Evolutionary conservation across 2,113 vertebrate genomes (phyloP), one percentile per base, ranked within the genome.

Genomic region (Vireo altiloquus): DNA sequence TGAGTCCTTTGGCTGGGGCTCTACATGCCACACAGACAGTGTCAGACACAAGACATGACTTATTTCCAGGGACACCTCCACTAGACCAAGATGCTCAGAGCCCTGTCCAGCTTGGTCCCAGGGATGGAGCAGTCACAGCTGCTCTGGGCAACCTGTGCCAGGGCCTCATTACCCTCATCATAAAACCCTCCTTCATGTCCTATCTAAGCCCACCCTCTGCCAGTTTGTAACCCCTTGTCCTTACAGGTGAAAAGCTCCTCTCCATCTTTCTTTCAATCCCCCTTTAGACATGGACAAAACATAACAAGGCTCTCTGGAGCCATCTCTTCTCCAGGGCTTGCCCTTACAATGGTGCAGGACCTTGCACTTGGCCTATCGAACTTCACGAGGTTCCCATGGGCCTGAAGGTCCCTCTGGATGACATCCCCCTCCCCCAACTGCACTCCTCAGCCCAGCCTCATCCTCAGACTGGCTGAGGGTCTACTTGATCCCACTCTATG

Each of bases 1-100:
- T 5, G 42, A 84, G 56, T n/a, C 4, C 2, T 60, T 21, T 11
- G 17, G 56, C 35, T 3, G 9, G 56, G 42, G 33, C 52, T 40
- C 28, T 30, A n/a, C 0, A 0, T 10, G 42, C 11, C 53, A 40
- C 28, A 63, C 35, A 56, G 44, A 40, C 20, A 21, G 39, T 4
- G 40, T 49, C 24, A 39, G 52, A 76, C 21, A n/a, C 39, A 50
- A 76, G 52, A 63, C 7, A 12, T 0, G 4, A 14, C 5, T n/a
- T 47, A 88, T 11, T 71, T 57, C 63, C 50, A 76, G 50, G 40
- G 49, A 37, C 59, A 49, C 9, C 59, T 85, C 25, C 25, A 21
- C 31, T 18, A 13, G 35, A 50, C 6, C 47, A 76, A 31, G 20
- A 12, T 37, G 15, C 42, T 66, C 60, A 15, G 37, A 82, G 39